Conservation (phyloP, 2,888 invertebrate species). For the Dicranocentrus wangi region DNA sequence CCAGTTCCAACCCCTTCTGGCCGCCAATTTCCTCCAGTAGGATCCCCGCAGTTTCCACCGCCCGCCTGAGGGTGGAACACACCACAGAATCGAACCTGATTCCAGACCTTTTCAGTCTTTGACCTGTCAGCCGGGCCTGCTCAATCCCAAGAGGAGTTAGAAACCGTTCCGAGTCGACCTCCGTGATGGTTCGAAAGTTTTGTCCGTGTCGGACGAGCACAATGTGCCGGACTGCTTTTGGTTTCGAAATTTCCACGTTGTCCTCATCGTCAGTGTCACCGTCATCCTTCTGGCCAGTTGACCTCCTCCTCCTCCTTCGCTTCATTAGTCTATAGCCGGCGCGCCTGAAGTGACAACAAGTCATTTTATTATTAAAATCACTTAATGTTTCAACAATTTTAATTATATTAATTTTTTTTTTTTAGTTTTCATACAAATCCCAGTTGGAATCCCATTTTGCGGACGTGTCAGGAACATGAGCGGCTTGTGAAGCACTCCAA, state of each 20-base stretch:
- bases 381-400: too few species aligned
- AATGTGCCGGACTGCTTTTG: conserved; percentile 83
- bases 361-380: too few species aligned
- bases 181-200: conserved; percentile 84
- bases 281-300: too few species aligned
- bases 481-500: too few species aligned
- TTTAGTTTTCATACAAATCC: too few species aligned
- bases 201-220: conserved; percentile 96
- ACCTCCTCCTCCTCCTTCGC: too few species aligned
- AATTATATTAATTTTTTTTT: too few species aligned
- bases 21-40: conserved; percentile 82
- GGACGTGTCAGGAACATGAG: too few species aligned
- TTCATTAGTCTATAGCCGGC: too few species aligned
- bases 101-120: conserved; percentile 83
- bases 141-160: conserved; percentile 85
- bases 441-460: too few species aligned
- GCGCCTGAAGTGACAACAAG: too few species aligned
- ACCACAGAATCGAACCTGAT: conserved; percentile 87
- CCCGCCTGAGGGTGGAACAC: conserved; percentile 93
- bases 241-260: conserved; percentile 78
- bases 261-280: too few species aligned
- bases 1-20: conserved; percentile 63
- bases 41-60: conserved; percentile 91
- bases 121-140: conserved; percentile 91
- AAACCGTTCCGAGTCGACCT: conserved; percentile 79